Evolutionary conservation across 2,888 invertebrate species (phyloP), one percentile per base, ranked within the genome.

Genomic region (Drosophila subsilvestris): DNA sequence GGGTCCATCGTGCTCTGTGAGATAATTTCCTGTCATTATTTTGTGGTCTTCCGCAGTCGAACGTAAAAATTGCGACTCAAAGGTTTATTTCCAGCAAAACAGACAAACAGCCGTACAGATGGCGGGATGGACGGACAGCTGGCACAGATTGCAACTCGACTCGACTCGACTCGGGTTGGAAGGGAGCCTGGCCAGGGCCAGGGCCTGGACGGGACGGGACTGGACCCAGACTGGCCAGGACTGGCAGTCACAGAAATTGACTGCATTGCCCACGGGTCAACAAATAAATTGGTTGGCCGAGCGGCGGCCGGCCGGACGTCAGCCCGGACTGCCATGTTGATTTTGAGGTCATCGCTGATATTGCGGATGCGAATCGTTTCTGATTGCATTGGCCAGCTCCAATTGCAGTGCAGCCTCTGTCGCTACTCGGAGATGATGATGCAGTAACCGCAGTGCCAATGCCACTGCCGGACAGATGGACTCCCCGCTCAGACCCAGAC

Each of bases 11-110:
- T 78, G 75, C 87, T 76, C 88, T 85, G 86, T 76, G 89, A 90
- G 90, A 89, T 89, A 89, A 89, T 89, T 89, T 90, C 89, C 89
- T 90, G 89, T 90, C 90, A 89, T 89, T 89, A 89, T 89, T 90
- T 89, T 89, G 90, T 88, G 90, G 89, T 90, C 86, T 89, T 88
- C 90, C 89, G 88, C 90, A 90, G 88, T 82, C 83, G 86, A 89
- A 89, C 87, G 83, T 83, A 81, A 89, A 85, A 86, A 87, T 89
- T 78, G 89, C 88, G 76, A 87, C 79, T 85, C 89, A 87, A 86
- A 85, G 86, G 75, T 89, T 88, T 80, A 86, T 88, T 71, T 63
- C 45, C 81, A 84, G 76, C 54, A 70, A 77, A 50, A 48, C 72
- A 60, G 51, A 71, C 71, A 54, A 54, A 56, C 59, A 17, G 53